Percentiles rank a stretch among this genome's conserved stretches.
phyloP scores from a whole-genome alignment of 2,113 vertebrate species.

The Colius striatus region DNA sequence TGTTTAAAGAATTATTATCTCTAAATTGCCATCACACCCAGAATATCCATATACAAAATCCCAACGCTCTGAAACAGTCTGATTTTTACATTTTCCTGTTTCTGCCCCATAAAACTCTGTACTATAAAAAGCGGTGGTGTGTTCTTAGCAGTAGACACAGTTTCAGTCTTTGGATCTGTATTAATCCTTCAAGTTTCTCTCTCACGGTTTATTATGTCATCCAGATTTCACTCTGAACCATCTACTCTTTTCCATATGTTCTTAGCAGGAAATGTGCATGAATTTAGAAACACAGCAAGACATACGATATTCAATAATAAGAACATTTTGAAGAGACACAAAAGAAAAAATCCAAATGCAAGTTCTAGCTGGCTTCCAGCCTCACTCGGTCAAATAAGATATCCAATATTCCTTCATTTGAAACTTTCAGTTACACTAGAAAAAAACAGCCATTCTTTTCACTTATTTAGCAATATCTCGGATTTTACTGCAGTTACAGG shows the following conservation, averaged over 20 bases:
- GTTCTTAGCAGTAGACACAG: slow-evolving; percentile 37
- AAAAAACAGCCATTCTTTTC: not conserved
- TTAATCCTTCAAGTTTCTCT: slow-evolving; percentile 67
- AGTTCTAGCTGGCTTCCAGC: slow-evolving; percentile 47
- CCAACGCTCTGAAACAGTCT: slow-evolving; percentile 11
- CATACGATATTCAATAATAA: slow-evolving; percentile 68
- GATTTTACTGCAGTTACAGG: not conserved
- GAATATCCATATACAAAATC: slow-evolving; percentile 22
- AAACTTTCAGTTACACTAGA: not conserved
- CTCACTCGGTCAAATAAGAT: slow-evolving; percentile 31
- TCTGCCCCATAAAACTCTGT: slow-evolving; percentile 39
- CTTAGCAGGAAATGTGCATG: slow-evolving; percentile 66
- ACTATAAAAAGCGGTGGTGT: slow-evolving; percentile 34
- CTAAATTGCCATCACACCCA: not conserved
- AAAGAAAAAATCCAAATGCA: slow-evolving; percentile 57
- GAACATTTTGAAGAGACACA: slow-evolving; percentile 60
- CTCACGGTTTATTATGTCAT: slow-evolving; percentile 69
- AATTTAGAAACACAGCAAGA: slow-evolving; percentile 73
- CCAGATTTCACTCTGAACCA: slow-evolving; percentile 63
- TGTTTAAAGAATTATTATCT: not conserved
- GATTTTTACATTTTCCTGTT: slow-evolving; percentile 50
- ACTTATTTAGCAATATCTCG: not conserved
- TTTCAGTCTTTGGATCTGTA: slow-evolving; percentile 53
- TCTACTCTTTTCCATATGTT: slow-evolving; percentile 77
- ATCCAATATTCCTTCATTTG: slow-evolving; percentile 11